Evolutionary conservation across 2,888 invertebrate species (phyloP).

Genomic region (Mechanitis mazaeus): DNA sequence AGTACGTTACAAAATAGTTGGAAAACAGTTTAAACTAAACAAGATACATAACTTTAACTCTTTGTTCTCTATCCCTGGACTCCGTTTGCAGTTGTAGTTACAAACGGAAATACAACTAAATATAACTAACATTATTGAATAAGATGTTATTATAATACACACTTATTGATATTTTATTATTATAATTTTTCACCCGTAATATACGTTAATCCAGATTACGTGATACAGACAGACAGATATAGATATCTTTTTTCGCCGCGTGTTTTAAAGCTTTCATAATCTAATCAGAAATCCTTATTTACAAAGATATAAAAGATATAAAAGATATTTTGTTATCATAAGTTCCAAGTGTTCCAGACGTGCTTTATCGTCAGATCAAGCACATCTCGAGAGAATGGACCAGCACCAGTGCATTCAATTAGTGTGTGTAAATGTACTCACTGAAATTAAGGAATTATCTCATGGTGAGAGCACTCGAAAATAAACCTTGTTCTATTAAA

Average conservation of each 20-base stretch:
- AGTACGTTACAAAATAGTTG: slow-evolving; percentile 20
- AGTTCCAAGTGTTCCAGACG: slow-evolving; percentile 20
- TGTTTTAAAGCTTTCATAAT: neutral
- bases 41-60: slow-evolving; percentile 14
- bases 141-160: too few species aligned
- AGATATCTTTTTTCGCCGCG: neutral
- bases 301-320: slow-evolving; percentile 22
- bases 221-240: too few species aligned
- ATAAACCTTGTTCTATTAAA: neutral
- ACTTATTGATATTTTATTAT: too few species aligned
- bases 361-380: slow-evolving; percentile 26
- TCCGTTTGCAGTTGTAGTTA: slow-evolving; percentile 1
- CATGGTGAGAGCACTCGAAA: neutral
- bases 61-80: slow-evolving; percentile 5
- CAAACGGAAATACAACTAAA: neutral
- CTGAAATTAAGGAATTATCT: slow-evolving; percentile 9
- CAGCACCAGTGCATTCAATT: slow-evolving; percentile 25
- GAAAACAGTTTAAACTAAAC: slow-evolving; percentile 18
- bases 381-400: slow-evolving; percentile 22
- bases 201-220: too few species aligned
- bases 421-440: slow-evolving; percentile 20
- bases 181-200: too few species aligned
- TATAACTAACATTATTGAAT: neutral
- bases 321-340: slow-evolving; percentile 24
- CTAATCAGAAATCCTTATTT: slow-evolving; percentile 21